phyloP scores from a whole-genome alignment of 2,113 vertebrate species.

The Pangasianodon hypophthalmus region DNA sequence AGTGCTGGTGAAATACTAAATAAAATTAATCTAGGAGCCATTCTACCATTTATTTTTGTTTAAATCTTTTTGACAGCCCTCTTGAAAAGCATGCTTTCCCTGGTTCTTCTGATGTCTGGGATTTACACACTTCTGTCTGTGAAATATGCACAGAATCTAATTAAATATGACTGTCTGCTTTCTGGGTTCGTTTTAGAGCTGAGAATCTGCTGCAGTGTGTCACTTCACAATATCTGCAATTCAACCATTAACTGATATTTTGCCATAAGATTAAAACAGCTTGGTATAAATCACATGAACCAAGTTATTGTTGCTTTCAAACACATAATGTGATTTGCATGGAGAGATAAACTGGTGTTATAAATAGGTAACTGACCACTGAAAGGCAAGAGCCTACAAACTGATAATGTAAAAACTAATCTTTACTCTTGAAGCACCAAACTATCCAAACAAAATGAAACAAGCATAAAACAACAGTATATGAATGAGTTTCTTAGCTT shows the following conservation, averaged over 20 bases:
- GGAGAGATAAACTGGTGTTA: not conserved
- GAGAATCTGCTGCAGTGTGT: conserved; percentile 42
- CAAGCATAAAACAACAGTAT: not conserved
- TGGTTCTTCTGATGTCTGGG: conserved; percentile 27
- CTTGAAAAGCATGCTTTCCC: conserved; percentile 18
- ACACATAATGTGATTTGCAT: not conserved
- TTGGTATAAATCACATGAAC: conserved; percentile 5
- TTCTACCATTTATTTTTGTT: conserved; percentile 1
- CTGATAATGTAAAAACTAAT: not conserved
- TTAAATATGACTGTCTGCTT: conserved; percentile 47
- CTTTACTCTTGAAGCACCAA: not conserved
- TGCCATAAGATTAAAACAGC: conserved; percentile 5
- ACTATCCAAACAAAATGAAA: not conserved
- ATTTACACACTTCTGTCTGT: conserved; percentile 43
- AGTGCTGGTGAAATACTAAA: conserved; percentile 13
- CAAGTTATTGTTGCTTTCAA: not conserved
- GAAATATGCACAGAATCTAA: conserved; percentile 51
- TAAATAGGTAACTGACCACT: not conserved
- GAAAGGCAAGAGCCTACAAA: not conserved
- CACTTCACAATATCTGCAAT: conserved; percentile 26
- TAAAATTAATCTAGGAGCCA: not conserved
- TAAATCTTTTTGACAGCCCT: conserved; percentile 12
- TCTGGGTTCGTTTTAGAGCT: conserved; percentile 35
- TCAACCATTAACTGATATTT: conserved; percentile 16
- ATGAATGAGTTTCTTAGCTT: not conserved